Percentiles rank a stretch among this genome's conserved stretches.
phyloP scores from a whole-genome alignment of 2,797 vertebrate genomes.

The Sus cebifrons region DNA sequence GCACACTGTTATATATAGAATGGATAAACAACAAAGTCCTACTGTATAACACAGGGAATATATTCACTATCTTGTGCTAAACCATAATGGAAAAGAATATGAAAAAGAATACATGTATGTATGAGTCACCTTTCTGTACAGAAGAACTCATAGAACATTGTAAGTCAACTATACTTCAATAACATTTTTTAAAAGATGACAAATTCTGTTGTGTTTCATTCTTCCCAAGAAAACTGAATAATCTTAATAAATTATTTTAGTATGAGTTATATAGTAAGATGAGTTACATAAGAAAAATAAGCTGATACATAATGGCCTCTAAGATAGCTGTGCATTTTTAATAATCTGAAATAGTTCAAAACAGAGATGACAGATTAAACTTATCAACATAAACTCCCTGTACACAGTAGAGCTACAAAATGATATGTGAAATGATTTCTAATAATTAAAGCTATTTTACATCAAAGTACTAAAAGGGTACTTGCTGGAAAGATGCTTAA shows the following conservation, averaged over 20 bases:
- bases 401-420: conserved; percentile 30
- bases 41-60: too few species aligned
- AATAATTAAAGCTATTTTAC: conserved; percentile 32
- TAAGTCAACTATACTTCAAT: too few species aligned
- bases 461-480: not conserved
- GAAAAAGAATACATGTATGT: too few species aligned
- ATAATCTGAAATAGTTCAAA: conserved; percentile 23
- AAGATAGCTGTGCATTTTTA: not conserved
- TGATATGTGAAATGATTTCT: conserved; percentile 35
- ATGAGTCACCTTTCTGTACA: too few species aligned
- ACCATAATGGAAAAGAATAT: too few species aligned
- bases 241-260: conserved; percentile 47
- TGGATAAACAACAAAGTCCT: too few species aligned
- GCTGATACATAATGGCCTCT: not conserved
- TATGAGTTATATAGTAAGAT: conserved; percentile 22
- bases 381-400: not conserved
- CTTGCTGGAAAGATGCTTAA: not conserved
- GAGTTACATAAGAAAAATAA: conserved; percentile 41
- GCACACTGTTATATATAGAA: too few species aligned
- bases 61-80: too few species aligned
- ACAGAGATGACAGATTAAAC: conserved; percentile 16
- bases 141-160: too few species aligned
- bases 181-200: not conserved
- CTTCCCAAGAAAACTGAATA: conserved; percentile 61
- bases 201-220: conserved; percentile 27